These are phyloP conservation scores for Galagoides demidoff DNA, from an alignment of 2,797 vertebrate genomes.

Conservation along the genomic window DNA sequence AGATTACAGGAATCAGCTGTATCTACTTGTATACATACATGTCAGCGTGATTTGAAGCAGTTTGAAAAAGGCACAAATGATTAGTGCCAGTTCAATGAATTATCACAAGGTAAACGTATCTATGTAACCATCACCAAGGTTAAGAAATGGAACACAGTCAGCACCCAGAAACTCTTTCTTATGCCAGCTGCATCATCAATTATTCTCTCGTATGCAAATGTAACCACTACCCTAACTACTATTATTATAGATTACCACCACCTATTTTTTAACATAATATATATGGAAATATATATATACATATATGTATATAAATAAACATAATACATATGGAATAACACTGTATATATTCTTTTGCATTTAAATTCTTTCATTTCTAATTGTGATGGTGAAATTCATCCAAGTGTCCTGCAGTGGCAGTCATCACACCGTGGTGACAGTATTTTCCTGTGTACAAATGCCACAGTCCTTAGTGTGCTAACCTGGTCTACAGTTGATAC, in stretches of 20 bases:
- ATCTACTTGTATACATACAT: neutral
- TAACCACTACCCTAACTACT: neutral
- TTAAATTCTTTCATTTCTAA: constrained; percentile 4
- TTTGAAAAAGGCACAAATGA: neutral
- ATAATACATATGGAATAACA: neutral
- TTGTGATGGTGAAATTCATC: neutral
- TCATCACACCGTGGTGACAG: neutral
- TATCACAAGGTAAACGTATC: neutral
- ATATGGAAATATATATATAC: neutral
- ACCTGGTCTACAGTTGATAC: neutral
- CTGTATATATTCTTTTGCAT: neutral
- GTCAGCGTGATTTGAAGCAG: neutral
- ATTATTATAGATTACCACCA: neutral
- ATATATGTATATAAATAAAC: neutral
- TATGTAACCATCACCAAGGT: neutral
- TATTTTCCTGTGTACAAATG: neutral
- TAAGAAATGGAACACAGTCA: neutral
- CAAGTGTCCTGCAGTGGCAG: neutral
- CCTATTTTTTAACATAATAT: neutral
- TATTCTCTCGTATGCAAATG: neutral
- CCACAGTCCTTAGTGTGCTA: neutral
- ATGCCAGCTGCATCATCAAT: too few species aligned
- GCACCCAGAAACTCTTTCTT: neutral
- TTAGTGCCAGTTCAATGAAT: neutral
- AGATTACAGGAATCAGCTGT: neutral